phyloP scores from a whole-genome alignment of 2,888 invertebrate species.

The Caenorhabditis afra region DNA sequence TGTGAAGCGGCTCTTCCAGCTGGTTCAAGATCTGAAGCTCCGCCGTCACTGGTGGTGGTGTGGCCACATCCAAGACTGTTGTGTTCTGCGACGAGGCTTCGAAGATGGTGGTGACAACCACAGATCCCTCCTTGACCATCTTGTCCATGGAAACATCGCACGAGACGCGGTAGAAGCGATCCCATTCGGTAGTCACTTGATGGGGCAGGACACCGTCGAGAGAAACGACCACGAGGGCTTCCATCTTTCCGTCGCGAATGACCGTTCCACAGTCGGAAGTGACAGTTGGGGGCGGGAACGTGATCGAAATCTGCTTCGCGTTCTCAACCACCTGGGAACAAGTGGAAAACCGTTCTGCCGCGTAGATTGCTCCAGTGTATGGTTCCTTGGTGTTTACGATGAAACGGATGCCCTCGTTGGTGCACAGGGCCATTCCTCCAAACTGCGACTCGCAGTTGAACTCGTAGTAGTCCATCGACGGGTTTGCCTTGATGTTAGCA shows the following conservation, averaged over 20 bases:
- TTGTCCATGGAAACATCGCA: constrained; percentile 80
- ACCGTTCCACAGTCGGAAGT: constrained; percentile 80
- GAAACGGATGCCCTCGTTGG: constrained; percentile 81
- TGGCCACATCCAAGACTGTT: constrained; percentile 79
- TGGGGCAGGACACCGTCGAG: constrained; percentile 81
- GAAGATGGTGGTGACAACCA: constrained; percentile 81
- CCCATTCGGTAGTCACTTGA: constrained; percentile 81
- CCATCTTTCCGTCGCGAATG: constrained; percentile 80
- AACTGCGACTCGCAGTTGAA: constrained; percentile 81
- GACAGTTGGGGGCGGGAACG: constrained; percentile 81
- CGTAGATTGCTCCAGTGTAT: constrained; percentile 81
- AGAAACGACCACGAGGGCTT: constrained; percentile 81
- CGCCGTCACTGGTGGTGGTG: constrained; percentile 80
- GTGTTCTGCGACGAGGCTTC: constrained; percentile 77
- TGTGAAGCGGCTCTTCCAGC: constrained; percentile 76
- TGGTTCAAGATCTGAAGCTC: constrained; percentile 78
- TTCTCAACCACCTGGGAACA: constrained; percentile 80
- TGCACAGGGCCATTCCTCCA: constrained; percentile 81
- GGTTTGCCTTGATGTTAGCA: constrained; percentile 79
- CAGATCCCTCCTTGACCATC: constrained; percentile 80
- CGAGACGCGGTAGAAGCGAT: constrained; percentile 80
- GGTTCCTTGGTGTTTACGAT: constrained; percentile 81
- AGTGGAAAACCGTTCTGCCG: constrained; percentile 80
- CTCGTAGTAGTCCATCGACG: constrained; percentile 80
- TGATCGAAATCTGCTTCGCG: constrained; percentile 80